Evolutionary conservation across 2,888 invertebrate genomes (phyloP).

Genomic region (Charanyca ferruginea): DNA sequence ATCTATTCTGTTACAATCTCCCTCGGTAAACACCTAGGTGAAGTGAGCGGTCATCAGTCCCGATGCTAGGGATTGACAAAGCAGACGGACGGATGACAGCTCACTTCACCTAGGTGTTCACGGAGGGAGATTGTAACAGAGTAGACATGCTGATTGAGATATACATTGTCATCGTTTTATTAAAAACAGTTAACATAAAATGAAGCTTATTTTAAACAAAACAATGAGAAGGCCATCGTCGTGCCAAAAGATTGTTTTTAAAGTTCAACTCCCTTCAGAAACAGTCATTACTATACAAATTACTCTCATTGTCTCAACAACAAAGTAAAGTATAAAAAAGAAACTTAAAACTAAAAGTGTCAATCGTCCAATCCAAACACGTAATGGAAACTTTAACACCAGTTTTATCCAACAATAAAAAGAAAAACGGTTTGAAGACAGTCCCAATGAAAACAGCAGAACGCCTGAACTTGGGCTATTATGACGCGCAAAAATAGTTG

Average conservation of each 20-base stretch:
- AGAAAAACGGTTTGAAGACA: slow-evolving; percentile 73
- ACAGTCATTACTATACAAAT: slow-evolving; percentile 39
- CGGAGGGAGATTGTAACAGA: too few species aligned
- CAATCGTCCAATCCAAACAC: slow-evolving; percentile 48
- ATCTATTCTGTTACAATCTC: too few species aligned
- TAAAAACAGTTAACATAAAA: neutral
- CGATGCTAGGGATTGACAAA: too few species aligned
- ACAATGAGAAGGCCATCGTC: neutral
- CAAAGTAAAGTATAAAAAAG: slow-evolving; percentile 18
- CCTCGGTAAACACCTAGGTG: too few species aligned
- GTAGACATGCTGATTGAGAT: too few species aligned
- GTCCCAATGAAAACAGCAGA: slow-evolving; percentile 74
- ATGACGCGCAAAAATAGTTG: slow-evolving; percentile 89
- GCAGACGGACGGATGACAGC: too few species aligned
- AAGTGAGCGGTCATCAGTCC: too few species aligned
- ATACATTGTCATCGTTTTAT: too few species aligned
- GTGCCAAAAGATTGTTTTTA: neutral
- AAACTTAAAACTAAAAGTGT: slow-evolving; percentile 39
- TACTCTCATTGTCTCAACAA: slow-evolving; percentile 21
- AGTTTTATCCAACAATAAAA: slow-evolving; percentile 63
- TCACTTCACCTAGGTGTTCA: too few species aligned
- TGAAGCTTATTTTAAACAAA: neutral
- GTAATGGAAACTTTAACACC: slow-evolving; percentile 60
- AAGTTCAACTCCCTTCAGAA: neutral
- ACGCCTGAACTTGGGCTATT: slow-evolving; percentile 88